Conservation (phyloP, 2,888 invertebrate genomes). For the Tethea ocularis region DNA sequence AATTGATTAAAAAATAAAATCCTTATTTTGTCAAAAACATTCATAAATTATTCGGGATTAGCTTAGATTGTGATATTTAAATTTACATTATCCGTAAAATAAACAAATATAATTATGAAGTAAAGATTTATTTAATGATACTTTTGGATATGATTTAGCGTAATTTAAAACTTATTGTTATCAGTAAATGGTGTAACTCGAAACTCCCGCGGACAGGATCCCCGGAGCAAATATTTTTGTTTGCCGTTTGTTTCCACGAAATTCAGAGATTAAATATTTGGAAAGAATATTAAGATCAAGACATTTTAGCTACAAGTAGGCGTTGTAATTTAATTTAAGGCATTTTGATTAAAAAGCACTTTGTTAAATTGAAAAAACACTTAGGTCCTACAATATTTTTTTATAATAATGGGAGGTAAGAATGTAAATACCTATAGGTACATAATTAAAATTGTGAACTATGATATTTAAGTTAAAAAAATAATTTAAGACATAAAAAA, state of each 20-base stretch:
- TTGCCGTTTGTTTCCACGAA: not conserved
- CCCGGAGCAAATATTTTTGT: not conserved
- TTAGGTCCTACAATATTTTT: too few species aligned
- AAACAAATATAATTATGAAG: not conserved
- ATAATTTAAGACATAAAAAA: too few species aligned
- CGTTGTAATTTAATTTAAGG: not conserved
- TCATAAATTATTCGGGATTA: too few species aligned
- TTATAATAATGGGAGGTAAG: too few species aligned
- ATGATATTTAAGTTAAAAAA: too few species aligned
- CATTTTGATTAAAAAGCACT: too few species aligned
- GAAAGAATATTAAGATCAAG: not conserved
- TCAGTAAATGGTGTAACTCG: not conserved
- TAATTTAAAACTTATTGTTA: slow-evolving; percentile 6
- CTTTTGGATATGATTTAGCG: not conserved
- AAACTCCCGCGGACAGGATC: not conserved
- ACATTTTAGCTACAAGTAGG: not conserved
- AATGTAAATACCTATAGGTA: too few species aligned
- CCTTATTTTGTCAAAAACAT: too few species aligned
- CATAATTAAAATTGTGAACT: too few species aligned
- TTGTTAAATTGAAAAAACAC: too few species aligned
- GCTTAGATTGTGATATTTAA: too few species aligned
- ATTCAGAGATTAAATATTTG: not conserved
- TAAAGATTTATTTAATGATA: not conserved
- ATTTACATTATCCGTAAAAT: not conserved
- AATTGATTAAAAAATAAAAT: too few species aligned